phyloP scores from a whole-genome alignment of 2,113 vertebrate genomes.

The Crocuta crocuta region DNA sequence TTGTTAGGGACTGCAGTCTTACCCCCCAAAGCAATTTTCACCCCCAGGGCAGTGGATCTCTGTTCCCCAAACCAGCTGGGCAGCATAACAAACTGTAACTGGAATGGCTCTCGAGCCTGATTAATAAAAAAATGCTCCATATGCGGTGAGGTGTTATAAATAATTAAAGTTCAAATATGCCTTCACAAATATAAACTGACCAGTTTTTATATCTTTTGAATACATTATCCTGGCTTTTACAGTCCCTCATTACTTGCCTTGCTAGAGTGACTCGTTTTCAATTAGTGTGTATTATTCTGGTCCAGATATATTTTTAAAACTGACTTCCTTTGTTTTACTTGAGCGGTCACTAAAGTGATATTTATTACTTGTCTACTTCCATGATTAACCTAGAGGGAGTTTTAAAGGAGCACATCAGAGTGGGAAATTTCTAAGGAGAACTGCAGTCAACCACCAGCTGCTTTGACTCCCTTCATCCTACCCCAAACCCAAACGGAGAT shows the following conservation, averaged over 20 bases:
- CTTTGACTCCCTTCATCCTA: slow-evolving; percentile 57
- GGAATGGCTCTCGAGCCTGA: slow-evolving; percentile 67
- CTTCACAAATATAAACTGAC: slow-evolving; percentile 77
- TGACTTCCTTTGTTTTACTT: slow-evolving; percentile 79
- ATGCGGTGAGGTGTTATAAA: slow-evolving; percentile 71
- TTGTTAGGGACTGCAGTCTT: background rate
- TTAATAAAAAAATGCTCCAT: slow-evolving; percentile 74
- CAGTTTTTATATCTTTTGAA: slow-evolving; percentile 74
- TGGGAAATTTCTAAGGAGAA: slow-evolving; percentile 44
- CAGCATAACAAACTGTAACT: slow-evolving; percentile 46
- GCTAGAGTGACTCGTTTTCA: slow-evolving; percentile 76
- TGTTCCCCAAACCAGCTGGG: slow-evolving; percentile 65
- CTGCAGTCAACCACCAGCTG: slow-evolving; percentile 33
- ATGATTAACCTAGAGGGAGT: slow-evolving; percentile 69
- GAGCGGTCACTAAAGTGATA: slow-evolving; percentile 79
- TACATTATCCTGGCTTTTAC: slow-evolving; percentile 74
- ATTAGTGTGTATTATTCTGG: slow-evolving; percentile 76
- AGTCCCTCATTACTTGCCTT: slow-evolving; percentile 76
- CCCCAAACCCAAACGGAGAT: slow-evolving; percentile 66
- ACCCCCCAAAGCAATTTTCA: slow-evolving; percentile 15
- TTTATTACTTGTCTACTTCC: slow-evolving; percentile 69
- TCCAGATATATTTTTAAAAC: slow-evolving; percentile 77
- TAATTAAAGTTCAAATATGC: slow-evolving; percentile 79
- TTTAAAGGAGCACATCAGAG: slow-evolving; percentile 42
- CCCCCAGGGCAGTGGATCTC: background rate